These are phyloP conservation scores for Manduca sexta DNA, from an alignment of 1,140 invertebrate species.

Conservation along the genomic window DNA sequence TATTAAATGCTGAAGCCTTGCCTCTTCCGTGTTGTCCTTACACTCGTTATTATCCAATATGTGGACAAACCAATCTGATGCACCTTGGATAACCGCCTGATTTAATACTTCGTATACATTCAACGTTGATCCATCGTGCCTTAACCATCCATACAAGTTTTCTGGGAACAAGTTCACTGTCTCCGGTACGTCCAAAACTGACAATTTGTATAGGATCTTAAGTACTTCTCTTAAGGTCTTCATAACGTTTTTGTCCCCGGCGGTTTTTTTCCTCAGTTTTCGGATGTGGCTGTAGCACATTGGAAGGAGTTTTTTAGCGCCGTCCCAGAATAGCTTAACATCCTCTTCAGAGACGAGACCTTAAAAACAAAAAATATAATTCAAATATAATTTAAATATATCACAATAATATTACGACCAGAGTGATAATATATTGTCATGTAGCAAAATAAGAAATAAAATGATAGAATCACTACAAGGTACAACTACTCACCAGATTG, in stretches of 20 bases:
- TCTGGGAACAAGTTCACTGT: conserved; percentile 79
- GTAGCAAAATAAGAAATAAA: too few relatives aligned
- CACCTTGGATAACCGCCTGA: conserved; percentile 81
- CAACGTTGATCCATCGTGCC: conserved; percentile 68
- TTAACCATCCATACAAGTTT: conserved; percentile 79
- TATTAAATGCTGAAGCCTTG: conserved; percentile 82
- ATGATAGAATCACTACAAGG: too few relatives aligned
- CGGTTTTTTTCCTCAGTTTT: conserved; percentile 81
- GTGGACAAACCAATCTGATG: conserved; percentile 84
- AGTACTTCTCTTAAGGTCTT: conserved; percentile 80
- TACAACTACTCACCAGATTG: conserved; percentile 65
- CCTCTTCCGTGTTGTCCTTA: conserved; percentile 76
- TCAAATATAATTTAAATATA: too few relatives aligned
- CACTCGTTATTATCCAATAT: conserved; percentile 80
- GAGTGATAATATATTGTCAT: too few relatives aligned
- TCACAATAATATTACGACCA: too few relatives aligned
- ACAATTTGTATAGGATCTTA: conserved; percentile 77
- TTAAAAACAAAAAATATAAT: conserved; percentile 8
- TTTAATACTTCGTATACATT: conserved; percentile 77
- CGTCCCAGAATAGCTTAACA: conserved; percentile 85
- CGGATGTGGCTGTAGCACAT: conserved; percentile 83
- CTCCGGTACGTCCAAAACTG: conserved; percentile 74
- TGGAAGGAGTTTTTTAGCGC: conserved; percentile 81
- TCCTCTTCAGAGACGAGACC: conserved; percentile 80
- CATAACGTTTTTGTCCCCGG: conserved; percentile 80